Percentiles rank a stretch among this genome's conserved stretches.
Evolutionary conservation across 2,888 invertebrate species (phyloP).

Genomic region (Camptogramma bilineatum): DNA sequence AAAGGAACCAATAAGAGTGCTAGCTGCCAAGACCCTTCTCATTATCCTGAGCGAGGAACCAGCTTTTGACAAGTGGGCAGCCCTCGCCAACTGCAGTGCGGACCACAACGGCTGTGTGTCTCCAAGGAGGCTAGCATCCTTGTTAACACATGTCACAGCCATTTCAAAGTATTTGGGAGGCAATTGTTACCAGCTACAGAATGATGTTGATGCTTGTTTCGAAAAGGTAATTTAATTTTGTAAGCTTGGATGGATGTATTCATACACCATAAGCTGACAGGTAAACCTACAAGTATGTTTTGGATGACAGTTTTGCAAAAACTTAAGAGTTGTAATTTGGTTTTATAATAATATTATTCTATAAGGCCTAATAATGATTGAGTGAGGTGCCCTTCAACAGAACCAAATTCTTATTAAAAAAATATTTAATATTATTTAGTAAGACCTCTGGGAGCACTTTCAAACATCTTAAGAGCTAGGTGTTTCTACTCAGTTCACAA

Average conservation of each 20-base stretch:
- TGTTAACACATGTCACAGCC: constrained; percentile 87
- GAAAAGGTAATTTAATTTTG: constrained; percentile 79
- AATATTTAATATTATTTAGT: too few relatives aligned
- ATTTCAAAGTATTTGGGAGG: constrained; percentile 86
- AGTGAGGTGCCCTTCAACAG: too few relatives aligned
- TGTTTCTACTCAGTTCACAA: too few relatives aligned
- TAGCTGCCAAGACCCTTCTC: constrained; percentile 89
- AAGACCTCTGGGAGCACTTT: too few relatives aligned
- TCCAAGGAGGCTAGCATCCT: constrained; percentile 85
- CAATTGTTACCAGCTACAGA: constrained; percentile 86
- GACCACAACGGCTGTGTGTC: constrained; percentile 92
- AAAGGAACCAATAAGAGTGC: constrained; percentile 87
- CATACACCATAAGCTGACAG: too few relatives aligned
- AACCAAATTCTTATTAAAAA: too few relatives aligned
- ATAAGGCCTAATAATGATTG: too few relatives aligned
- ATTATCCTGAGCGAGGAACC: constrained; percentile 88
- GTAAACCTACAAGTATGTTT: too few relatives aligned
- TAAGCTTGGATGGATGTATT: background rate
- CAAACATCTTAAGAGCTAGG: too few relatives aligned
- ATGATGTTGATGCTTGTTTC: constrained; percentile 90
- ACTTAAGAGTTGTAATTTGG: too few relatives aligned
- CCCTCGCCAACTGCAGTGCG: constrained; percentile 89
- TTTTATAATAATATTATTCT: too few relatives aligned
- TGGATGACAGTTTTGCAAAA: too few relatives aligned
- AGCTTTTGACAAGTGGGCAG: constrained; percentile 87